Base-by-base conservation (phyloP, 2,888 invertebrate genomes). In the Tiphia femorata region DNA sequence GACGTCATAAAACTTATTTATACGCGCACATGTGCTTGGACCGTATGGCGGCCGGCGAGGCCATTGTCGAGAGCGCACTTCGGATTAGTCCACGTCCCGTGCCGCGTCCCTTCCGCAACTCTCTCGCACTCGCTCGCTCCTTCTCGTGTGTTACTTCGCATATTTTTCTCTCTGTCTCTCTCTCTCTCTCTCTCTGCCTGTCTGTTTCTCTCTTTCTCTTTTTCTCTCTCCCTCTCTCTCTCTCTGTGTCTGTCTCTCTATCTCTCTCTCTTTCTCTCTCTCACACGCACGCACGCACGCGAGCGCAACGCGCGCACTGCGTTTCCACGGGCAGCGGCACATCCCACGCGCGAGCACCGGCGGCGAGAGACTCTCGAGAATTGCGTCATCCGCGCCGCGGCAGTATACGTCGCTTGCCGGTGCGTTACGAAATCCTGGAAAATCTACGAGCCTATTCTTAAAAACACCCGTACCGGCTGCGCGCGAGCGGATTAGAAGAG, bases 1-100 rank as follows among this genome's bases (percentile, higher is more conserved):
- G 70, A 75, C 68, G 72, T 75, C 73, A 75, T 70, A 72, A 70
- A 72, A 62, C 68, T 66, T 73, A 72, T 74, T 74, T 67, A 65
- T 69, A 67, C 52, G 53, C 35, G 55, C 62, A 55, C 62, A 62
- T 65, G 63, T 63, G 63, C 61, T 61, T 42, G 46, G 55, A 54
- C 54, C 65, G 54, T 63, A 52, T 44, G 62, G 62, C 52, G 30
- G 50, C 54, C 33, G 52, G n/a, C n/a, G n/a, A n/a, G n/a, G n/a
- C 57, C 64, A 64, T 64, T 67, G 58, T 67, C 62, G 66, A 54
- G 55, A 49, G 63, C 51, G 33, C 46, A 37, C 54, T 51, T 51
- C 54, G 62, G 57, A 52, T 62, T 59, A 38, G 59, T 49, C 40
- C 40, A 47, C 43, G 29, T 25, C 5, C 49, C 49, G 49, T 37